A percentile compares a stretch with the other conserved stretches of the same genome.
Conservation (phyloP, 1,140 invertebrate genomes). For the Papilio aristodemus region DNA sequence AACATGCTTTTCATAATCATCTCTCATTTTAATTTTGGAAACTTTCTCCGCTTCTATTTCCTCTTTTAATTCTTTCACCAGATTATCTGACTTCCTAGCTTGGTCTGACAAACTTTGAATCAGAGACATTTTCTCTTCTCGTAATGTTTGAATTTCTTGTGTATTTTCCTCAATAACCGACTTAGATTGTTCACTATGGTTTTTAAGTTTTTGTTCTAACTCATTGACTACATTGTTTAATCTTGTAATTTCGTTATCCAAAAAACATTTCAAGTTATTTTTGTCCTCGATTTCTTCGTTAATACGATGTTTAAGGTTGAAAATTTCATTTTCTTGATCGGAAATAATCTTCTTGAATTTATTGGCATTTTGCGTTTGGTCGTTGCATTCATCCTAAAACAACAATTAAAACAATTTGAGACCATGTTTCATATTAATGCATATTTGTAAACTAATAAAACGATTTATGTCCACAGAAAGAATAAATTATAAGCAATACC, state of each 20-base stretch:
- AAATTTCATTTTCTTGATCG: slow-evolving; percentile 58
- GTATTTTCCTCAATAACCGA: slow-evolving; percentile 59
- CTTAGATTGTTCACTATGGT: slow-evolving; percentile 53
- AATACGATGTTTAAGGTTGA: slow-evolving; percentile 59
- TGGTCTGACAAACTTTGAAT: slow-evolving; percentile 60
- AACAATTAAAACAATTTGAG: not conserved
- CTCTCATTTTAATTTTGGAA: slow-evolving; percentile 58
- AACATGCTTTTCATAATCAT: slow-evolving; percentile 65
- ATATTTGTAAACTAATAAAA: not conserved
- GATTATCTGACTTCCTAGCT: slow-evolving; percentile 58
- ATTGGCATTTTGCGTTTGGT: slow-evolving; percentile 48
- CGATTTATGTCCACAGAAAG: not conserved
- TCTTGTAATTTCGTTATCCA: slow-evolving; percentile 53
- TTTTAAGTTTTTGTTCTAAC: slow-evolving; percentile 59
- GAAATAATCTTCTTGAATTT: slow-evolving; percentile 44
- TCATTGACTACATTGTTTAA: slow-evolving; percentile 66
- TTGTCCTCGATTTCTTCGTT: slow-evolving; percentile 66
- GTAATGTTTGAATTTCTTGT: slow-evolving; percentile 63
- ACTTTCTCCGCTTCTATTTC: slow-evolving; percentile 58
- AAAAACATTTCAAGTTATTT: slow-evolving; percentile 52
- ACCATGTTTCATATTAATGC: not conserved
- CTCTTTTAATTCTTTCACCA: slow-evolving; percentile 53
- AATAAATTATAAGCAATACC: slow-evolving; percentile 43
- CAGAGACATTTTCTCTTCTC: slow-evolving; percentile 66
- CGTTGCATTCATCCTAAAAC: slow-evolving; percentile 56